Percentiles rank a stretch among this genome's conserved stretches.
Conservation (phyloP, 2,113 vertebrate species). For the Camelus bactrianus region DNA sequence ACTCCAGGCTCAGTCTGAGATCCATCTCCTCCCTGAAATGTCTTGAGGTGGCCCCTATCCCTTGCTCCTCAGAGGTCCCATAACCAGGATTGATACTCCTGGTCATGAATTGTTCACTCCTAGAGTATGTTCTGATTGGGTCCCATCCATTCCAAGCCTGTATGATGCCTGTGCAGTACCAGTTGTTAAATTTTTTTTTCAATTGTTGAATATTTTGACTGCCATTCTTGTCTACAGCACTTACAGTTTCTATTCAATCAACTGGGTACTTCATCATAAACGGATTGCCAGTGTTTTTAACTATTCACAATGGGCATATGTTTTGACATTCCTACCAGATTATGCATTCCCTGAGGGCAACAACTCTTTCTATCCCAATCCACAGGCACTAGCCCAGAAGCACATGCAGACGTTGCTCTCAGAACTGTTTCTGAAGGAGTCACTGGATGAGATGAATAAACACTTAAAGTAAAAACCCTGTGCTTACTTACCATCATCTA, state of each 20-base stretch:
- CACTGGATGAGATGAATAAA: background rate
- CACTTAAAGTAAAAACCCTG: background rate
- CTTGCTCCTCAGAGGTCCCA: background rate
- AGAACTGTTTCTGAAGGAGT: background rate
- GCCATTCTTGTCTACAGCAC: background rate
- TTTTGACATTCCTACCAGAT: background rate
- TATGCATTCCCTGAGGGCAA: background rate
- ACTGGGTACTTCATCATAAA: background rate
- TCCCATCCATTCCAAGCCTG: background rate
- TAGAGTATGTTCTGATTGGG: background rate
- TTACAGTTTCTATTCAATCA: background rate
- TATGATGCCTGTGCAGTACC: background rate
- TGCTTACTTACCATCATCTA: background rate
- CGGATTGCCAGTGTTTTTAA: background rate
- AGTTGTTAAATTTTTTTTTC: no score
- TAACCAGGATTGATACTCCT: background rate
- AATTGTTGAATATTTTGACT: background rate
- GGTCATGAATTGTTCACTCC: background rate
- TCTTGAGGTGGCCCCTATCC: background rate
- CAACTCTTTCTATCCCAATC: background rate
- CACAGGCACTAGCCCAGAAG: background rate
- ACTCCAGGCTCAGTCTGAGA: background rate
- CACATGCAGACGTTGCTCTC: background rate
- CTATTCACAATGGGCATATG: background rate
- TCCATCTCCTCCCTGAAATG: background rate